phyloP scores from a whole-genome alignment of 2,113 vertebrate species.

The Lagenorhynchus albirostris region DNA sequence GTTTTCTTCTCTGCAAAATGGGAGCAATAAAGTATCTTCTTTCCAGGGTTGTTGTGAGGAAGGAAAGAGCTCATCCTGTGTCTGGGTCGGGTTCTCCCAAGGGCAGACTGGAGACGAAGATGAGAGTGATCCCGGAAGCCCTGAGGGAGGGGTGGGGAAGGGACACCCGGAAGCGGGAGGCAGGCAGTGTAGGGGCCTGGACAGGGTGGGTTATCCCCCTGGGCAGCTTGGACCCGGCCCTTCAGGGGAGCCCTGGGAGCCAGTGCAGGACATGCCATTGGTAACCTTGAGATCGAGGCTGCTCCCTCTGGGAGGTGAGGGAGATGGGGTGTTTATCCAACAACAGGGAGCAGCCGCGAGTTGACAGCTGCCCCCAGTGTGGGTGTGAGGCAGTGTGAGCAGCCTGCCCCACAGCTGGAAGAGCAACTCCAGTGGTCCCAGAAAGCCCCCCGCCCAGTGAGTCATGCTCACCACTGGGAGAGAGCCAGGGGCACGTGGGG shows the following conservation, averaged over 20 bases:
- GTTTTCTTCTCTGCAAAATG: neutral
- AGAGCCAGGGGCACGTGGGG: accelerated
- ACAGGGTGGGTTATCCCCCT: accelerated
- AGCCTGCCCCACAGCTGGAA: accelerated
- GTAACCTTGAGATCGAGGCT: neutral
- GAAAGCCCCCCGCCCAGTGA: neutral
- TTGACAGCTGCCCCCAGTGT: neutral
- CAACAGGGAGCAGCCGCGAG: accelerated
- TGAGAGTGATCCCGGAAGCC: neutral
- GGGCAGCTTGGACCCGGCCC: neutral
- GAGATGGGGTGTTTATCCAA: accelerated
- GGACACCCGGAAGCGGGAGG: accelerated
- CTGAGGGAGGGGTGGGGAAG: accelerated
- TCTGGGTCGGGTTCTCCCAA: neutral
- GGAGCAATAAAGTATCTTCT: too few relatives aligned
- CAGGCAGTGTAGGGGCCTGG: neutral
- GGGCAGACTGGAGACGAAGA: neutral
- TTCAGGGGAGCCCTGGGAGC: neutral
- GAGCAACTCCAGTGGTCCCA: neutral
- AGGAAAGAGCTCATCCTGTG: accelerated
- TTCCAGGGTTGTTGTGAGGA: neutral
- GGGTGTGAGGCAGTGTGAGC: accelerated
- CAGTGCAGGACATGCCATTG: accelerated
- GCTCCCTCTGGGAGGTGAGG: neutral
- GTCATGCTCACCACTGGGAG: neutral